Evolutionary conservation across 2,888 invertebrate species (phyloP), one percentile per base, ranked within the genome.

Genomic region (Leucophora obtusa): DNA sequence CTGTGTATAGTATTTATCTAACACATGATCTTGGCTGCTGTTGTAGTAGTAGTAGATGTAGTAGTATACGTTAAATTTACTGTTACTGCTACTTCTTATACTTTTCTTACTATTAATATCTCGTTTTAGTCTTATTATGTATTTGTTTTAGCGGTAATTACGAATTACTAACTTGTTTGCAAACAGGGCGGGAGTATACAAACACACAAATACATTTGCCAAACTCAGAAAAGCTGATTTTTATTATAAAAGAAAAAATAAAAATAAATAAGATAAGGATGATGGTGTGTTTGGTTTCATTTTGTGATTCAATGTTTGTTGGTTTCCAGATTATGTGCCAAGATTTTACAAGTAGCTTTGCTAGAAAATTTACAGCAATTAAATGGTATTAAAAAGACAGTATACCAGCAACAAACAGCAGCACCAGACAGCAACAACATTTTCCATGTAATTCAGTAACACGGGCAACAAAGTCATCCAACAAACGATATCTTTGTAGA

Each of bases 111-210:
- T 85, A 87, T 87, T 87, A 86, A 87, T 87, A 85, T 86, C 86
- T 87, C 86, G 86, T 88, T 88, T 87, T 87, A 87, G 84, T 86
- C 84, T 85, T 86, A 87, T 87, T 87, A 87, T 84, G 85, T 87
- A 88, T 88, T 88, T 88, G 86, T 87, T 87, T 87, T 87, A 84
- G 86, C 74, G 84, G 85, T 87, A 87, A 87, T 88, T 87, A 87
- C 86, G 84, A 87, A 86, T 86, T 83, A 71, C 80, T 66, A 75
- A 75, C 79, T 77, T 81, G 73, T 81, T 77, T 81, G 81, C 66
- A 56, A 73, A 56, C 77, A 73, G 69, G 60, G 65, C 59, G 50
- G 38, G 59, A 18, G 56, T 14, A 9, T 1, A 28, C 28, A 28
- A 3, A 28, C n/a, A 56, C n/a, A 56, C n/a, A 28, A 8, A 33